These are phyloP conservation scores for Drosophila kokeensis DNA, from an alignment of 2,888 invertebrate species.

Conservation along the genomic window DNA sequence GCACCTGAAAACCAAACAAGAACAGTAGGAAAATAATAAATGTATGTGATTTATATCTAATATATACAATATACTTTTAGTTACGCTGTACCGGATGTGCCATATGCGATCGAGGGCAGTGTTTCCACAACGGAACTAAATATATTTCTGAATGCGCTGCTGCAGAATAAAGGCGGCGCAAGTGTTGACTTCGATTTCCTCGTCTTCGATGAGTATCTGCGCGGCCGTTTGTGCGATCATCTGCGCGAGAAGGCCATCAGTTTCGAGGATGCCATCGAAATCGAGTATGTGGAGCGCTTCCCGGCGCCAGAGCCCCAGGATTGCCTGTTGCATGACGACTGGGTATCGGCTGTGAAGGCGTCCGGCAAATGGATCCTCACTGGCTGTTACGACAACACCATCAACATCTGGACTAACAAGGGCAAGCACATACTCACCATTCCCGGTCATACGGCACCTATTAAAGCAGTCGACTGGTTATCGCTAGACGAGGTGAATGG, in stretches of 20 bases:
- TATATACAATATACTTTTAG: slow-evolving; percentile 85
- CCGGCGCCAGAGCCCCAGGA: slow-evolving; percentile 97
- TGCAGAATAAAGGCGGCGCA: slow-evolving; percentile 82
- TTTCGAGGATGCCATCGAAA: slow-evolving; percentile 93
- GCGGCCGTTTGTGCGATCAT: slow-evolving; percentile 88
- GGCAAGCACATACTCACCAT: slow-evolving; percentile 94
- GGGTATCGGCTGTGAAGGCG: slow-evolving; percentile 95
- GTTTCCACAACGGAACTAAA: slow-evolving; percentile 90
- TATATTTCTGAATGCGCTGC: slow-evolving; percentile 91
- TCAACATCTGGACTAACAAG: slow-evolving; percentile 95
- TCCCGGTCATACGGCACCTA: slow-evolving; percentile 93
- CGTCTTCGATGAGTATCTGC: slow-evolving; percentile 92
- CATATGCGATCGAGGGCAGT: slow-evolving; percentile 92
- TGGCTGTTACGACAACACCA: slow-evolving; percentile 96
- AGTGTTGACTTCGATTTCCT: slow-evolving; percentile 93
- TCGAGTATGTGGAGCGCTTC: slow-evolving; percentile 96
- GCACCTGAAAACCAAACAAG: slow-evolving; percentile 92
- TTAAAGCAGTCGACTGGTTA: slow-evolving; percentile 96
- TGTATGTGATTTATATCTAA: background rate
- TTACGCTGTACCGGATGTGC: slow-evolving; percentile 94
- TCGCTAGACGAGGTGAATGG: slow-evolving; percentile 88
- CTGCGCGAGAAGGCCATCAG: slow-evolving; percentile 91
- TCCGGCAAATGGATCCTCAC: slow-evolving; percentile 92
- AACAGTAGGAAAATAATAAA: slow-evolving; percentile 88
- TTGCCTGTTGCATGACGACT: slow-evolving; percentile 97